These are phyloP conservation scores for Mythimna lalbum DNA, from an alignment of 2,888 invertebrate species.

Conservation along the genomic window DNA sequence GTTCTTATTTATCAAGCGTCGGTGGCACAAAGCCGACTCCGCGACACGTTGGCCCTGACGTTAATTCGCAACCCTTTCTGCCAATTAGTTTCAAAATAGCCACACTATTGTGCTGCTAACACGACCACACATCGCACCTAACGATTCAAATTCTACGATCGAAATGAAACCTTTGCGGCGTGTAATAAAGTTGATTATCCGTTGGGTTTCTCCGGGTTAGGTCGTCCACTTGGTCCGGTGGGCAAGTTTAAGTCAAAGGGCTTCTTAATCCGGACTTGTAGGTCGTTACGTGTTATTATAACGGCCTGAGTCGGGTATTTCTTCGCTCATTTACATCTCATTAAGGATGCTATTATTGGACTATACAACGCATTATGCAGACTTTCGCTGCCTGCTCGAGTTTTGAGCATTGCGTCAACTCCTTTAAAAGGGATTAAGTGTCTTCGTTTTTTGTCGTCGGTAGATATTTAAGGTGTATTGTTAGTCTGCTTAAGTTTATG, in stretches of 20 bases:
- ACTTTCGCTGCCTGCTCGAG: conserved; percentile 65
- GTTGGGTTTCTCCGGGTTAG: conserved; percentile 61
- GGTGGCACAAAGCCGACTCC: conserved; percentile 82
- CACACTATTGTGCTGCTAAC: conserved; percentile 88
- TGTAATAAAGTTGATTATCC: conserved; percentile 69
- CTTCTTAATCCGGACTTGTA: conserved; percentile 91
- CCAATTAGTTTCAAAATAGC: conserved; percentile 91
- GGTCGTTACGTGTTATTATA: conserved; percentile 91
- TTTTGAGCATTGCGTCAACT: conserved; percentile 64
- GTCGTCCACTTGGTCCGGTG: conserved; percentile 81
- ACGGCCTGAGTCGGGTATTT: conserved; percentile 87
- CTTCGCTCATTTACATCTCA: conserved; percentile 91
- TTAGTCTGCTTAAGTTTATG: conserved; percentile 9
- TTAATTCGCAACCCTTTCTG: conserved; percentile 91
- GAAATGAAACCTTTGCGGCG: conserved; percentile 67
- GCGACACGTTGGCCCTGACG: conserved; percentile 85
- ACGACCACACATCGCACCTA: conserved; percentile 84
- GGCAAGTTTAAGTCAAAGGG: conserved; percentile 89
- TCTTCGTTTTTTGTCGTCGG: conserved; percentile 38
- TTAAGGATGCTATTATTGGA: conserved; percentile 89
- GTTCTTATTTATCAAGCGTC: conserved; percentile 77
- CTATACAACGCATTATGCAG: conserved; percentile 76
- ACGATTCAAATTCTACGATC: conserved; percentile 65
- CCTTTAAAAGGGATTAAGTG: conserved; percentile 55
- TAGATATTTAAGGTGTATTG: conserved; percentile 44